Evolutionary conservation across 2,888 invertebrate genomes (phyloP), one percentile per base, ranked within the genome.

Genomic region (Dynastes hyllus): DNA sequence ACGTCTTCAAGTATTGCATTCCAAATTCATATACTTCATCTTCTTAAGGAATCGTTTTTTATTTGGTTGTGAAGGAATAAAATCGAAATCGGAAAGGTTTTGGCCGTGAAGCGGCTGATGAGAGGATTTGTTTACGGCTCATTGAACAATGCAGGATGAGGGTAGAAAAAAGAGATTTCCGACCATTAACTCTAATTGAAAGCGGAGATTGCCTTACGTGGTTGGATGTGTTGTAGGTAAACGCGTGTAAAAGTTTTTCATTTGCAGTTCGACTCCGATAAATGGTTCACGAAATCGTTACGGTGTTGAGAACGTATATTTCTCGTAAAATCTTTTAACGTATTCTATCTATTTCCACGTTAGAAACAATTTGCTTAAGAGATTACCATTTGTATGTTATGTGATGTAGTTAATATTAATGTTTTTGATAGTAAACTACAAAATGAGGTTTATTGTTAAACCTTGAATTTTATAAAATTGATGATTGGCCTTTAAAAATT

Each of bases 181-280:
- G 8, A 58, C 55, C 55, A 58, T 58, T 58, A 58, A 55, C 22
- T 16, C 55, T 58, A 58, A 58, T 58, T 58, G 55, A 58, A 58
- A 58, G 22, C 16, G 55, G 22, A 22, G 22, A 58, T 58, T 58
- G 55, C n/a, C 22, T 22, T 16, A 22, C 55, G 22, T 58, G 55
- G 45, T 22, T 2, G 22, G 55, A 58, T 58, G 8, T 58, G 16
- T 16, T 58, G 16, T 58, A 58, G 22, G 55, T 58, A 58, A 8
- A 58, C 16, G 55, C 22, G 55, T 22, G 55, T 22, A 58, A 53
- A 58, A 22, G 55, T 58, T 58, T 22, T 22, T 22, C 55, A 58
- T 58, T 58, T 58, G 55, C 22, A 58, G 55, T 58, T 58, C 16
- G 16, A 22, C 22, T 22, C 55, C 0, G 8, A 58, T 58, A 58